A percentile compares a stretch with the other conserved stretches of the same genome.
Conservation (phyloP, 2,888 invertebrate genomes). For the Lomographa bimaculata region DNA sequence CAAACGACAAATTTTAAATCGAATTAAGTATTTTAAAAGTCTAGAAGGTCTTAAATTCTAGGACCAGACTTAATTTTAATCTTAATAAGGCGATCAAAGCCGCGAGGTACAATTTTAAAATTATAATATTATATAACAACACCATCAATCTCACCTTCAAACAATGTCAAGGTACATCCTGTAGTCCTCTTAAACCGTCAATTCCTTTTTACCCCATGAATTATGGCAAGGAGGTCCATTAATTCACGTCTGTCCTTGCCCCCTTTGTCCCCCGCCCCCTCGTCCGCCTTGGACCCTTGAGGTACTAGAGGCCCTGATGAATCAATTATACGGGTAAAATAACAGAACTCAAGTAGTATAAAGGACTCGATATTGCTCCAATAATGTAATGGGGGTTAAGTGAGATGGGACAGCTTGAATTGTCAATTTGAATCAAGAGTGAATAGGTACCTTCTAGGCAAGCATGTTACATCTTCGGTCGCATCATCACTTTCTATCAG, state of each 20-base stretch:
- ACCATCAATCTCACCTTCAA: conserved; percentile 2
- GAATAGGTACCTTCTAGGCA: no score
- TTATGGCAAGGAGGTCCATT: conserved; percentile 44
- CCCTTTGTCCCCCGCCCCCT: conserved; percentile 3
- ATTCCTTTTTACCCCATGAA: conserved; percentile 41
- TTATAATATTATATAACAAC: no score
- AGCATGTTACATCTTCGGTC: no score
- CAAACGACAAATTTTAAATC: no score
- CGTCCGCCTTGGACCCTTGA: conserved; percentile 25
- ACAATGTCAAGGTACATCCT: conserved; percentile 13
- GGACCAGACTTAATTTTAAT: no score
- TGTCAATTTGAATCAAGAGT: no score
- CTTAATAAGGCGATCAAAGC: no score
- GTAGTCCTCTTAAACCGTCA: conserved; percentile 14
- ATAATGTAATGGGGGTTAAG: conserved; percentile 13
- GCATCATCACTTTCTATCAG: no score
- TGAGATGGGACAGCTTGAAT: neutral
- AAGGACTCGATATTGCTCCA: conserved; percentile 9
- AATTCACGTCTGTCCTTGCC: conserved; percentile 47
- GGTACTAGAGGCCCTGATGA: conserved; percentile 36
- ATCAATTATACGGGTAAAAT: conserved; percentile 40
- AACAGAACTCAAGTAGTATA: conserved; percentile 22
- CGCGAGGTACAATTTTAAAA: no score
- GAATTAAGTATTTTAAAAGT: no score
- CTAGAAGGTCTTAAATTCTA: no score